Evolutionary conservation across 2,113 vertebrate genomes (phyloP).

Genomic region (Ammodytes marinus): DNA sequence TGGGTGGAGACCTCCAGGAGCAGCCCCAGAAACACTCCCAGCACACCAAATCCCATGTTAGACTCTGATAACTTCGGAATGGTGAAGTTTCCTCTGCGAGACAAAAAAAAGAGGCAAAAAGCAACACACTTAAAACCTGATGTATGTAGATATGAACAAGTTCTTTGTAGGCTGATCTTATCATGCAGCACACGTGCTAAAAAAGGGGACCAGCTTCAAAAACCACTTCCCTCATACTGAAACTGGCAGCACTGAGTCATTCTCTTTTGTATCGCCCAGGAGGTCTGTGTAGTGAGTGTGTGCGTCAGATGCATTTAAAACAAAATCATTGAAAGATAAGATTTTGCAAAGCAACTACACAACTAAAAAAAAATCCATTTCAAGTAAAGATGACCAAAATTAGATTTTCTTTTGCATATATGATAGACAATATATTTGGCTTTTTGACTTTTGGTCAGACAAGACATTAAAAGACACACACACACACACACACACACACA

Average conservation of each 20-base stretch:
- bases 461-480: too few species aligned
- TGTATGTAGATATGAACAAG: not conserved
- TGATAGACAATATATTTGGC: not conserved
- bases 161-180: conserved; percentile 28
- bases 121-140: not conserved
- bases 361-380: not conserved
- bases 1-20: conserved; percentile 87
- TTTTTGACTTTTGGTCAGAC: too few species aligned
- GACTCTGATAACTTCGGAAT: conserved; percentile 83
- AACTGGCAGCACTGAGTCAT: conserved; percentile 37
- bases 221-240: conserved; percentile 56
- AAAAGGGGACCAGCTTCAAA: conserved; percentile 25
- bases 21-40: conserved; percentile 85
- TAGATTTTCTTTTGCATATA: not conserved
- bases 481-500: too few species aligned
- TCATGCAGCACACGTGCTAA: conserved; percentile 1
- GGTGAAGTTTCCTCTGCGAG: conserved; percentile 86
- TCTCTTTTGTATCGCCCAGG: conserved; percentile 22
- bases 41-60: conserved; percentile 83
- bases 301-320: conserved; percentile 10
- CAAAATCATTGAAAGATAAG: not conserved
- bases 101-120: not conserved
- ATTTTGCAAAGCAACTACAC: not conserved
- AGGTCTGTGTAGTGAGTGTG: not conserved
- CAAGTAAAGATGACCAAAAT: not conserved